A percentile compares a stretch with the other conserved stretches of the same genome.
Evolutionary conservation across 2,888 invertebrate genomes (phyloP).

Genomic region (Metalampra italica): DNA sequence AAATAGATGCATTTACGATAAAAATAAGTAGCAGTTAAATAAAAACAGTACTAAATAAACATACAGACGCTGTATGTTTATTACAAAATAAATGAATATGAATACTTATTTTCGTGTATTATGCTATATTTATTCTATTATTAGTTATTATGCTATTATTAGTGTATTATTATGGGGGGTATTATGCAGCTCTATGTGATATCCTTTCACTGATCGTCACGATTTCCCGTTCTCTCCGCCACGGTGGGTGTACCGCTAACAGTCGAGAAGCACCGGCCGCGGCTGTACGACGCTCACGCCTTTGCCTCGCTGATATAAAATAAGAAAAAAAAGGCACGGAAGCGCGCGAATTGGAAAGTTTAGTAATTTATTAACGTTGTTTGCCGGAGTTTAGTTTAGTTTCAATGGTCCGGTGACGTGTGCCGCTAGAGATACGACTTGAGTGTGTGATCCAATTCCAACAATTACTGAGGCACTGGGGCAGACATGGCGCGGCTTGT

Average conservation of each 20-base stretch:
- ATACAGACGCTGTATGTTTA: too few species aligned
- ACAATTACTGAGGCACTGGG: neutral
- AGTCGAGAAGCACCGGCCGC: conserved; percentile 28
- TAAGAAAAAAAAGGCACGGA: conserved; percentile 3
- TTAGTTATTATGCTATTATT: too few species aligned
- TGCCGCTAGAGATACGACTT: conserved; percentile 5
- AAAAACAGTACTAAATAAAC: neutral
- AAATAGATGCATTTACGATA: too few species aligned
- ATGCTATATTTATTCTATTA: too few species aligned
- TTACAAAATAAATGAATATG: too few species aligned
- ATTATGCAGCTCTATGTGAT: conserved; percentile 35
- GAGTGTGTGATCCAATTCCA: conserved; percentile 7
- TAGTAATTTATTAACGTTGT: conserved; percentile 1
- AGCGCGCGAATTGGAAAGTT: conserved; percentile 14
- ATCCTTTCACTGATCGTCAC: conserved; percentile 43
- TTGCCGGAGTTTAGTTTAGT: neutral
- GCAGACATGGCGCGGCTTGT: conserved; percentile 3
- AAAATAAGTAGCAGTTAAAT: too few species aligned
- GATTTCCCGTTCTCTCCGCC: conserved; percentile 44
- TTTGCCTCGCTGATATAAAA: neutral
- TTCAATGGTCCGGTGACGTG: conserved; percentile 11
- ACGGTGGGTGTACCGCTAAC: conserved; percentile 34
- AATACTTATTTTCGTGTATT: too few species aligned
- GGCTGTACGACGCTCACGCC: conserved; percentile 13
- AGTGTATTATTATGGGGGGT: too few species aligned